phyloP scores from a whole-genome alignment of 2,797 vertebrate species.

The Crocodylus rhombifer region DNA sequence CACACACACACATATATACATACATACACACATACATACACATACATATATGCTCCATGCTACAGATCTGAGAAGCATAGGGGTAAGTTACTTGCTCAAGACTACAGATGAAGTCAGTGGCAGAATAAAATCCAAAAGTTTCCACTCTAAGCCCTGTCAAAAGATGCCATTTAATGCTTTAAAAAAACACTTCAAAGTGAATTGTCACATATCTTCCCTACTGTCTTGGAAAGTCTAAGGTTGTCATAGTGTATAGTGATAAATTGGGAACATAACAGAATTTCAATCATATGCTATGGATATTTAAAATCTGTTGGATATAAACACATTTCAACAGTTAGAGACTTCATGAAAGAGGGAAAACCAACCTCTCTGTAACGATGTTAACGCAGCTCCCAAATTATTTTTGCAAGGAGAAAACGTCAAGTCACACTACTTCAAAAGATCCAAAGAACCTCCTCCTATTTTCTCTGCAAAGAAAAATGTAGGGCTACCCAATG shows the following conservation, averaged over 20 bases:
- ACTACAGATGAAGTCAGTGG: not conserved
- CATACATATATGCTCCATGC: not conserved
- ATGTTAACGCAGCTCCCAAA: not conserved
- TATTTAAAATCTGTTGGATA: slow-evolving; percentile 22
- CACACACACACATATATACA: no score
- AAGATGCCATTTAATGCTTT: not conserved
- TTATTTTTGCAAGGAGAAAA: slow-evolving; percentile 21
- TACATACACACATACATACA: no score
- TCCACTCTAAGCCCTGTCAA: not conserved
- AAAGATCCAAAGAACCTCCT: not conserved
- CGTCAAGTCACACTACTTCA: not conserved
- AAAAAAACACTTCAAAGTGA: not conserved
- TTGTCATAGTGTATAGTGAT: not conserved
- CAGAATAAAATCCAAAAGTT: not conserved
- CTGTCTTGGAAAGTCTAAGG: not conserved
- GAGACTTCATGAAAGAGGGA: not conserved
- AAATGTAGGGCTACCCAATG: slow-evolving; percentile 6
- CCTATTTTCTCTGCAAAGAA: not conserved
- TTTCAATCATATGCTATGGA: slow-evolving; percentile 1
- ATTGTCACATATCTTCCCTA: not conserved
- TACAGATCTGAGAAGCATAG: not conserved
- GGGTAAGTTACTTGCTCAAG: not conserved
- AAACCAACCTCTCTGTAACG: not conserved
- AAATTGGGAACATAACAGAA: not conserved
- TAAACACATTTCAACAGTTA: not conserved